phyloP scores from a whole-genome alignment of 2,888 invertebrate genomes.

The Campoletis raptor region DNA sequence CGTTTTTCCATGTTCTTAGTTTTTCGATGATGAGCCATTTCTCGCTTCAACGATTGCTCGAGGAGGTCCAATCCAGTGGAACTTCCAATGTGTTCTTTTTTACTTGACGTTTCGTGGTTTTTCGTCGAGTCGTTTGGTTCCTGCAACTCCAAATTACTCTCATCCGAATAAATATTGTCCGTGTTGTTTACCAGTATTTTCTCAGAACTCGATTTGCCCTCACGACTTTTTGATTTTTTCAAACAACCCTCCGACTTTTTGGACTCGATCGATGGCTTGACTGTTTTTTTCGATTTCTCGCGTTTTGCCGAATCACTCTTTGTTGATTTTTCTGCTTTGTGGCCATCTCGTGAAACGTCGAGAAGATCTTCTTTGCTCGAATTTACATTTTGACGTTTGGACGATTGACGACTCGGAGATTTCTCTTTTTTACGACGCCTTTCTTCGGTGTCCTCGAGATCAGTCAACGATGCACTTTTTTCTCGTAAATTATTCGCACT shows the following conservation, averaged over 20 bases:
- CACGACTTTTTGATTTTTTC: conserved; percentile 47
- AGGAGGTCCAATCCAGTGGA: conserved; percentile 78
- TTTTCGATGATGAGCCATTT: conserved; percentile 71
- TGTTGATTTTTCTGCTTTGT: conserved; percentile 26
- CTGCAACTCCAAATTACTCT: conserved; percentile 79
- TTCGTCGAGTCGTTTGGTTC: conserved; percentile 34
- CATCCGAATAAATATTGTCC: conserved; percentile 80
- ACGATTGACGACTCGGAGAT: conserved; percentile 11
- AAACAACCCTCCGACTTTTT: conserved; percentile 48
- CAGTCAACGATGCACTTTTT: conserved; percentile 65
- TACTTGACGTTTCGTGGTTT: conserved; percentile 39
- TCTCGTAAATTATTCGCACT: conserved; percentile 56
- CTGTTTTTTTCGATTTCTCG: conserved; percentile 57
- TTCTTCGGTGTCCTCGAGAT: conserved; percentile 46
- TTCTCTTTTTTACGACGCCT: conserved; percentile 32
- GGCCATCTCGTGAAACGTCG: conserved; percentile 31
- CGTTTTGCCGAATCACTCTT: conserved; percentile 34
- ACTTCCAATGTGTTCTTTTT: conserved; percentile 57
- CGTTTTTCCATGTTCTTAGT: conserved; percentile 63
- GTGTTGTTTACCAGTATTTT: not conserved
- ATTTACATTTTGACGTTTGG: conserved; percentile 13
- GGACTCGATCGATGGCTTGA: conserved; percentile 41
- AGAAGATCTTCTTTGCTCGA: conserved; percentile 46
- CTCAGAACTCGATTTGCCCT: not conserved
- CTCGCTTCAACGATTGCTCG: conserved; percentile 79